Evolutionary conservation across 2,888 invertebrate genomes (phyloP).

Genomic region (Poecilobothrus nobilitatus): DNA sequence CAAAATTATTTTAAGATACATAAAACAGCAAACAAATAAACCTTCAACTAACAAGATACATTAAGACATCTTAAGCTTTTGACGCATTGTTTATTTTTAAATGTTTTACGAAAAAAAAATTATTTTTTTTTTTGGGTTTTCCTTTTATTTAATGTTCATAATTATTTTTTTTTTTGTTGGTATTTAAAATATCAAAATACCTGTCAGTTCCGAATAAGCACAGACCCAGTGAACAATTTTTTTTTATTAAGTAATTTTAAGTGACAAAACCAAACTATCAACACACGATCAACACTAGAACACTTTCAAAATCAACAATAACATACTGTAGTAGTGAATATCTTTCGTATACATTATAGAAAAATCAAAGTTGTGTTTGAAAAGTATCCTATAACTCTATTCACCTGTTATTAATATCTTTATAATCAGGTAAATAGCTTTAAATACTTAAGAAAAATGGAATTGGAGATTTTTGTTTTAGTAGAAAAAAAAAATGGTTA

Average conservation of each 20-base stretch:
- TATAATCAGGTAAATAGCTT: not conserved
- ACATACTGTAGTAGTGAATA: too few relatives aligned
- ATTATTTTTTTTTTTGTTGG: too few relatives aligned
- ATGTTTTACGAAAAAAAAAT: not conserved
- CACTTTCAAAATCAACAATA: too few relatives aligned
- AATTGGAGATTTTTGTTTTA: too few relatives aligned
- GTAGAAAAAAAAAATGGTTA: too few relatives aligned
- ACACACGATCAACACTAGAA: too few relatives aligned
- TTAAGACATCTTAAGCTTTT: not conserved
- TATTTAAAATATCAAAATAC: not conserved
- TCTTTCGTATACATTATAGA: too few relatives aligned
- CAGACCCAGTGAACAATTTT: not conserved
- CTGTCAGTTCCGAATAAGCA: not conserved
- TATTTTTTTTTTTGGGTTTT: too few relatives aligned
- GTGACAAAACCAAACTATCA: not conserved
- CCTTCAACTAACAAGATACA: not conserved
- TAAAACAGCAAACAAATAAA: not conserved
- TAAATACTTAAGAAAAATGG: too few relatives aligned
- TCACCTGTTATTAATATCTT: not conserved
- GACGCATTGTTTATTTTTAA: constrained; percentile 1
- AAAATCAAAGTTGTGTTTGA: not conserved
- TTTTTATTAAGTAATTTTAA: not conserved
- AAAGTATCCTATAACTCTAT: not conserved
- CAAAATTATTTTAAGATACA: too few relatives aligned
- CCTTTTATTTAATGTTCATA: too few relatives aligned